Percentiles rank a stretch among this genome's conserved stretches.
Evolutionary conservation across 2,113 vertebrate species (phyloP).

Genomic region (Microtus pennsylvanicus): DNA sequence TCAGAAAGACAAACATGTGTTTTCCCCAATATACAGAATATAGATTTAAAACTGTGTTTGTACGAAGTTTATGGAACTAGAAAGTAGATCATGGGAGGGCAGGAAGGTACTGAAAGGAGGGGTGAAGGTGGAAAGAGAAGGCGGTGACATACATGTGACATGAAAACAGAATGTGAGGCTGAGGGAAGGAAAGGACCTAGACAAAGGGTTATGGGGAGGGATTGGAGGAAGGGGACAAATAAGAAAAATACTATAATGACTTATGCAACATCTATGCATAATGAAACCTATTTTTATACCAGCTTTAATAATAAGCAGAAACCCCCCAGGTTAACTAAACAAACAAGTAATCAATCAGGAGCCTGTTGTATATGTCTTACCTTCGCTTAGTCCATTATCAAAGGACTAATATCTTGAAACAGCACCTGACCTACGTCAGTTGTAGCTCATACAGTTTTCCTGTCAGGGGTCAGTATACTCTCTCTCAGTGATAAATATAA

Average conservation of each 20-base stretch:
- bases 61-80: neutral
- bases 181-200: neutral
- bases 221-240: neutral
- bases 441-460: neutral
- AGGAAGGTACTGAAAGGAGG: neutral
- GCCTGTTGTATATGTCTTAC: neutral
- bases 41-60: neutral
- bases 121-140: neutral
- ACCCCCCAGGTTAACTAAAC: neutral
- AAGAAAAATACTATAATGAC: neutral
- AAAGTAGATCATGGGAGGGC: neutral
- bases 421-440: neutral
- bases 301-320: neutral
- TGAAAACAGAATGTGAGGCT: neutral
- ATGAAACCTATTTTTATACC: neutral
- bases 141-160: neutral
- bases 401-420: neutral
- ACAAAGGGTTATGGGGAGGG: neutral
- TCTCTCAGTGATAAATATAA: neutral
- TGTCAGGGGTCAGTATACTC: neutral
- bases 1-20: neutral
- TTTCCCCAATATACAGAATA: neutral
- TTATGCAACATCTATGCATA: neutral
- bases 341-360: neutral
- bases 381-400: neutral